Conservation (phyloP, 2,113 vertebrate species). For the Lota lota region DNA sequence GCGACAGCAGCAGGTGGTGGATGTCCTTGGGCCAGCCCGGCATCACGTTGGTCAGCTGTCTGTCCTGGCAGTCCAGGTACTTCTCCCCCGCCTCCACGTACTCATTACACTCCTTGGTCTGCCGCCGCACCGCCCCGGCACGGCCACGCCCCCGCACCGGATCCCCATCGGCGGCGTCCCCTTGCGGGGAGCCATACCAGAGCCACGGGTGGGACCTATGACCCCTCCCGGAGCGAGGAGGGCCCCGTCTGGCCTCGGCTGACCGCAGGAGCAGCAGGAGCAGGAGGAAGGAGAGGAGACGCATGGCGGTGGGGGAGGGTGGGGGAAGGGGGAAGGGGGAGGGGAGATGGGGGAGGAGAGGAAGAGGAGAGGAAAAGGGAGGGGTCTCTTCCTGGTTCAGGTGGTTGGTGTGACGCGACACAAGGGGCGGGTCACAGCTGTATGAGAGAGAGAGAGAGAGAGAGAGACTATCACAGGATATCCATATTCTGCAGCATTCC, state of each 20-base stretch:
- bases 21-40: constrained; percentile 86
- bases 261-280: constrained; percentile 78
- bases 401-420: constrained; percentile 47
- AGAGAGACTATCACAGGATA: neutral
- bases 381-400: constrained; percentile 47
- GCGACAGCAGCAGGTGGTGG: constrained; percentile 88
- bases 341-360: constrained; percentile 63
- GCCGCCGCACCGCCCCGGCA: constrained; percentile 75
- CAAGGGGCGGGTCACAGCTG: constrained; percentile 44
- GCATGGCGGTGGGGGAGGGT: constrained; percentile 80
- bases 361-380: constrained; percentile 52
- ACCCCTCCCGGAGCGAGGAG: constrained; percentile 14
- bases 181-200: no score
- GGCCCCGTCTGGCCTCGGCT: constrained; percentile 70
- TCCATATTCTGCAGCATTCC: no score
- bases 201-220: constrained; percentile 47
- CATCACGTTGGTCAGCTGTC: constrained; percentile 78
- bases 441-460: constrained; percentile 25
- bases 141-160: constrained; percentile 59
- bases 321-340: constrained; percentile 63
- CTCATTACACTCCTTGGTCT: constrained; percentile 79
- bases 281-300: constrained; percentile 69
- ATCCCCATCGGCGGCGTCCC: neutral
- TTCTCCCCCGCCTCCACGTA: constrained; percentile 86
- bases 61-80: constrained; percentile 91